phyloP scores from a whole-genome alignment of 2,113 vertebrate genomes.

The Bujurquina vittata region DNA sequence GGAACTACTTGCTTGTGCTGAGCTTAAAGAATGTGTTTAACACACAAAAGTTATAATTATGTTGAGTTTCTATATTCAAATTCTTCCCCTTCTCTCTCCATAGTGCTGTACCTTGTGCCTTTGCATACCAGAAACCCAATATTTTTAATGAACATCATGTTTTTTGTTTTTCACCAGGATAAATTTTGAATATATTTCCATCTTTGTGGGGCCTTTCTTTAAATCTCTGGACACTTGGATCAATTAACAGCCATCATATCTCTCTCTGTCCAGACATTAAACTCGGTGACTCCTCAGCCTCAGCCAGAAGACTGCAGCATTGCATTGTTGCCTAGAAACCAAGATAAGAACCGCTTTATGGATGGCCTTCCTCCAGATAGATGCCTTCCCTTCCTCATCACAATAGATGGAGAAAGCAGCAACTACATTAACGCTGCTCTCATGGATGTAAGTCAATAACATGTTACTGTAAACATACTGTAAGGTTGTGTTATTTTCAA shows the following conservation, averaged over 20 bases:
- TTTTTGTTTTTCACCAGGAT: neutral
- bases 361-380: slow-evolving; percentile 97
- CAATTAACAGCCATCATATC: neutral
- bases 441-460: slow-evolving; percentile 92
- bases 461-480: neutral
- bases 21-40: neutral
- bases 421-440: slow-evolving; percentile 99
- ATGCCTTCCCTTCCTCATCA: slow-evolving; percentile 99
- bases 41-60: neutral
- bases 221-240: neutral
- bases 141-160: neutral
- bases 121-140: neutral
- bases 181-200: neutral
- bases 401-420: slow-evolving; percentile 98
- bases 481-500: slow-evolving; percentile 56
- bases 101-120: neutral
- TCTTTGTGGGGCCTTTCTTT: neutral
- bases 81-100: neutral
- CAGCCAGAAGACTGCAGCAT: slow-evolving; percentile 99
- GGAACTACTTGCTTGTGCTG: neutral
- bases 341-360: slow-evolving; percentile 99
- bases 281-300: slow-evolving; percentile 97
- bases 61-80: neutral
- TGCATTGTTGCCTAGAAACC: slow-evolving; percentile 97
- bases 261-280: slow-evolving; percentile 87